phyloP scores from a whole-genome alignment of 2,113 vertebrate genomes.

The Echinops telfairi region DNA sequence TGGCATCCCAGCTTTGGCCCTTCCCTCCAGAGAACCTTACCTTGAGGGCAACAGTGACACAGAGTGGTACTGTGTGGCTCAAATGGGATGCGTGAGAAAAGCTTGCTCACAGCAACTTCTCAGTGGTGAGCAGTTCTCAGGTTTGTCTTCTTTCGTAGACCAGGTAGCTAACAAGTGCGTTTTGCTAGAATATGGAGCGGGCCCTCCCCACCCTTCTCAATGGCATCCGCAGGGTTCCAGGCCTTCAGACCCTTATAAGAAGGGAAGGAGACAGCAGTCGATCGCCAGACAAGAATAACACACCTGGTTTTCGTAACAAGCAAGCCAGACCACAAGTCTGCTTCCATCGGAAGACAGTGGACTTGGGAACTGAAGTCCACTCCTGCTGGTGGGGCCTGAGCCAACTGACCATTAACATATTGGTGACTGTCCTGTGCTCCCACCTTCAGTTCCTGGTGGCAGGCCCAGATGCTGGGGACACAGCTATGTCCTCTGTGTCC shows the following conservation, averaged over 20 bases:
- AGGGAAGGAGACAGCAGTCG: not conserved
- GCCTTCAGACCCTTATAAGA: not conserved
- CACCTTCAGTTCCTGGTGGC: not conserved
- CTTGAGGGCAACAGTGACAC: not conserved
- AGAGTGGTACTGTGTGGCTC: not conserved
- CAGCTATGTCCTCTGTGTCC: too few relatives aligned
- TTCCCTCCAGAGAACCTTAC: not conserved
- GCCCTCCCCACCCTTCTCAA: not conserved
- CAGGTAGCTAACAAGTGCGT: not conserved
- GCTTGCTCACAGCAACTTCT: not conserved
- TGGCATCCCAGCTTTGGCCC: not conserved
- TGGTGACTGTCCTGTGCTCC: not conserved
- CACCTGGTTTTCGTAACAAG: slow-evolving; percentile 26
- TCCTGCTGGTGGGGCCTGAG: not conserved
- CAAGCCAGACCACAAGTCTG: not conserved
- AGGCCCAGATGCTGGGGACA: not conserved
- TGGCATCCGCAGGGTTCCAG: not conserved
- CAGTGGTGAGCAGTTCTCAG: not conserved
- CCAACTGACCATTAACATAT: not conserved
- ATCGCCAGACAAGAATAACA: not conserved
- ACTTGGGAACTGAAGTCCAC: not conserved
- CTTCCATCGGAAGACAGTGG: not conserved
- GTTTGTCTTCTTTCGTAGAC: not conserved
- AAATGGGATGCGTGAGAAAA: not conserved
- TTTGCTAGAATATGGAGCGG: not conserved